Percentiles rank a stretch among this genome's conserved stretches.
Evolutionary conservation across 1,140 invertebrate species (phyloP).

Genomic region (Lepidostoma basale): DNA sequence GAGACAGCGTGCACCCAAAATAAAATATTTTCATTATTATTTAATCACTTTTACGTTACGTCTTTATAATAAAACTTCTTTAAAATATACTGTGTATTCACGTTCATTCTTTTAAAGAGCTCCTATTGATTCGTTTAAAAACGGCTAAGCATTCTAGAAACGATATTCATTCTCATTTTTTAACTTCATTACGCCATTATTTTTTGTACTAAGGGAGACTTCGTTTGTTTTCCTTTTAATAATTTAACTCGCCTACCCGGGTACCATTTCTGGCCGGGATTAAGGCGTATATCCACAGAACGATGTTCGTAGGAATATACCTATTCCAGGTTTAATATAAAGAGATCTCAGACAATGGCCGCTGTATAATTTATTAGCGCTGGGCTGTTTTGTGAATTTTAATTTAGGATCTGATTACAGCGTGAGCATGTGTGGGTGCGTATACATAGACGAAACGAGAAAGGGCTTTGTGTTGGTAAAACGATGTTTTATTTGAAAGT

Average conservation of each 20-base stretch:
- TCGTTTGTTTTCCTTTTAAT: too few species aligned
- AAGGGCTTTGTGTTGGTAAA: slow-evolving; percentile 1
- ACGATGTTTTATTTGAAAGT: not conserved
- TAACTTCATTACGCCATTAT: too few species aligned
- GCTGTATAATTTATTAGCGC: slow-evolving; percentile 35
- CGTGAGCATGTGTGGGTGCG: slow-evolving; percentile 18
- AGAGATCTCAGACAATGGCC: slow-evolving; percentile 31
- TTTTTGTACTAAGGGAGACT: too few species aligned
- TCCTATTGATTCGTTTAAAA: too few species aligned
- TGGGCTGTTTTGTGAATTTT: slow-evolving; percentile 38
- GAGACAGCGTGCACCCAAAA: too few species aligned
- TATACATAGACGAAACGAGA: slow-evolving; percentile 13
- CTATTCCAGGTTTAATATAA: slow-evolving; percentile 26
- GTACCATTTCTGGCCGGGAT: not conserved
- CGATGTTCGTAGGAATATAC: not conserved
- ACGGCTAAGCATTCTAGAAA: too few species aligned
- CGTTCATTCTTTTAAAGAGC: too few species aligned
- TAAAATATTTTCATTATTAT: too few species aligned
- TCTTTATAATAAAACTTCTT: too few species aligned
- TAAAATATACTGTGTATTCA: too few species aligned
- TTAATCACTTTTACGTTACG: too few species aligned
- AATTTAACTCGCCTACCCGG: not conserved
- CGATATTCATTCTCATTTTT: too few species aligned
- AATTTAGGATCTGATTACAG: slow-evolving; percentile 33
- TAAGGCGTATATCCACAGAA: not conserved